A percentile compares a stretch with the other conserved stretches of the same genome.
These are phyloP conservation scores for Ericerus pela DNA, from an alignment of 1,140 invertebrate genomes.

Conservation along the genomic window DNA sequence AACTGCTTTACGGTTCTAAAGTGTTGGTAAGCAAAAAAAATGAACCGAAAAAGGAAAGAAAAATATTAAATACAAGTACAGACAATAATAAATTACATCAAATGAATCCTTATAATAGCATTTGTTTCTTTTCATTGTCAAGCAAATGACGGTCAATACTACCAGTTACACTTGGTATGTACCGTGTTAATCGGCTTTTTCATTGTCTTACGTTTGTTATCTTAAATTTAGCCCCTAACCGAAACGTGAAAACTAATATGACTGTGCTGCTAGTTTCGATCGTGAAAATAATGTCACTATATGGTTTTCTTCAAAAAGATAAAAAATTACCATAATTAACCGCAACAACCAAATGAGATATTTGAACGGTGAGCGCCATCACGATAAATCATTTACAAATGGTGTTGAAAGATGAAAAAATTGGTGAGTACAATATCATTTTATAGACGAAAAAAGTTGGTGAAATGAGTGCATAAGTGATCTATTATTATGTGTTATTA, in stretches of 20 bases:
- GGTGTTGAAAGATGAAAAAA: no score
- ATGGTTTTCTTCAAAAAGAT: not conserved
- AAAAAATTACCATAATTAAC: not conserved
- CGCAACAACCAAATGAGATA: no score
- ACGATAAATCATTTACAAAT: no score
- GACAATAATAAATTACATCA: constrained; percentile 6
- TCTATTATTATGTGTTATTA: no score
- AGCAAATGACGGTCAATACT: constrained; percentile 2
- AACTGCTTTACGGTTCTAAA: not conserved
- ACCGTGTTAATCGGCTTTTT: not conserved
- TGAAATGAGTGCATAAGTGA: no score
- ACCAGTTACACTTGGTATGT: not conserved
- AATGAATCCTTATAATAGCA: not conserved
- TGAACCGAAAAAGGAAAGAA: not conserved
- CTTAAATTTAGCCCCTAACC: not conserved
- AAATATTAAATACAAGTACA: not conserved
- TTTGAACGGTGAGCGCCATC: no score
- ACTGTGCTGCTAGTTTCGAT: not conserved
- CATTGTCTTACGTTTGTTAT: not conserved
- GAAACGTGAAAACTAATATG: not conserved
- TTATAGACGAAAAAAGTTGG: no score
- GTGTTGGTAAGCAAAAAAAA: not conserved
- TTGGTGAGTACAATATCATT: no score
- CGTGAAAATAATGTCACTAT: not conserved
- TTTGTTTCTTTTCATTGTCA: constrained; percentile 1